Percentiles rank a stretch among this genome's conserved stretches.
These are phyloP conservation scores for Masnerella sp. DNA, from an alignment of 2,888 invertebrate genomes.

Conservation along the genomic window DNA sequence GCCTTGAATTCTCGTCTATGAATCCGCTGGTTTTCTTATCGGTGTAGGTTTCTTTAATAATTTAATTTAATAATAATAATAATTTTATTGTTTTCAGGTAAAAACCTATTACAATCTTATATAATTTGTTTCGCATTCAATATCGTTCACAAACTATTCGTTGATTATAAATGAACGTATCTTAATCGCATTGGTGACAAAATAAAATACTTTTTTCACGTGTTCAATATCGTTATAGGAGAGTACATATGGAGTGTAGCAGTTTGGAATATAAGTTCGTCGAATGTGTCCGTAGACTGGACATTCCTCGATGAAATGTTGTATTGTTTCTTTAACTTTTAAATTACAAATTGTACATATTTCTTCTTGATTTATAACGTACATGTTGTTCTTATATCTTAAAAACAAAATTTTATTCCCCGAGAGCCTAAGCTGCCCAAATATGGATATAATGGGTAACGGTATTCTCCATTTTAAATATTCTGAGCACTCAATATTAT, in stretches of 20 bases:
- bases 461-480: constrained; percentile 1
- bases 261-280: not conserved
- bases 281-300: not conserved
- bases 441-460: not conserved
- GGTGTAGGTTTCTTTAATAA: too few relatives aligned
- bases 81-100: constrained; percentile 3
- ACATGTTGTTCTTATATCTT: not conserved
- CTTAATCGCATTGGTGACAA: not conserved
- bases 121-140: too few relatives aligned
- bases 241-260: not conserved
- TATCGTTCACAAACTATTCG: not conserved
- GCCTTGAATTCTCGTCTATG: too few relatives aligned
- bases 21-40: too few relatives aligned
- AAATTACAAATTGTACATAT: constrained; percentile 1
- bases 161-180: not conserved
- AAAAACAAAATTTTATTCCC: not conserved
- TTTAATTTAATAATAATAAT: too few relatives aligned
- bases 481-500: not conserved
- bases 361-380: not conserved
- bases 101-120: constrained; percentile 3
- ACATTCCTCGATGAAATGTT: not conserved
- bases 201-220: constrained; percentile 5
- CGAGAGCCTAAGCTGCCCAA: constrained; percentile 6
- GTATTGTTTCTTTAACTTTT: not conserved
- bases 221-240: not conserved